phyloP scores from a whole-genome alignment of 2,888 invertebrate species.

The Drosophila eohydei region DNA sequence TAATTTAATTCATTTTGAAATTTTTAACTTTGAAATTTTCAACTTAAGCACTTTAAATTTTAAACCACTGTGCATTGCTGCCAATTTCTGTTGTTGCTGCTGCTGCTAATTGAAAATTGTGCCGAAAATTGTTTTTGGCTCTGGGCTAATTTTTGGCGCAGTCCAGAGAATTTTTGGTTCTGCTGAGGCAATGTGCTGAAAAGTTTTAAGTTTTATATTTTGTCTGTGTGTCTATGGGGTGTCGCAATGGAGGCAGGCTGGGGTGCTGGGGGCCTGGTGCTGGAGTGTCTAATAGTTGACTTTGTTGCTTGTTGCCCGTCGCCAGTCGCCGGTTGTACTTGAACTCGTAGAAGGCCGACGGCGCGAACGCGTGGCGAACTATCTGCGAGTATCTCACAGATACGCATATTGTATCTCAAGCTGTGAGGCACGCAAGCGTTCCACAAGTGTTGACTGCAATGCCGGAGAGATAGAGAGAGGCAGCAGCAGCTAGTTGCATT shows the following conservation, averaged over 20 bases:
- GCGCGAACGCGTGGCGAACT: constrained; percentile 39
- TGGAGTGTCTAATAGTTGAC: constrained; percentile 42
- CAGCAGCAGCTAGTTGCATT: constrained; percentile 1
- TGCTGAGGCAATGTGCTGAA: constrained; percentile 55
- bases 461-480: neutral
- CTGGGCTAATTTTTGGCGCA: constrained; percentile 39
- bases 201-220: constrained; percentile 59
- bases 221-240: constrained; percentile 24
- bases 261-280: neutral
- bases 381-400: constrained; percentile 51
- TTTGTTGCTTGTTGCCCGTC: constrained; percentile 49
- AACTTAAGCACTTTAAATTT: too few relatives aligned
- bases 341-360: constrained; percentile 63
- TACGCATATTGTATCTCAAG: constrained; percentile 36
- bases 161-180: constrained; percentile 39
- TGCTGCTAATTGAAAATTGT: constrained; percentile 71
- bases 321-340: constrained; percentile 73
- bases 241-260: neutral
- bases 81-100: constrained; percentile 7
- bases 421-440: constrained; percentile 18
- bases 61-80: constrained; percentile 3
- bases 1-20: neutral
- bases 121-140: constrained; percentile 64
- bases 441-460: constrained; percentile 23
- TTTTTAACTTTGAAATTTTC: neutral